Evolutionary conservation across 1,140 invertebrate genomes (phyloP), one percentile per base, ranked within the genome.

Genomic region (Zaprionus nigranus): DNA sequence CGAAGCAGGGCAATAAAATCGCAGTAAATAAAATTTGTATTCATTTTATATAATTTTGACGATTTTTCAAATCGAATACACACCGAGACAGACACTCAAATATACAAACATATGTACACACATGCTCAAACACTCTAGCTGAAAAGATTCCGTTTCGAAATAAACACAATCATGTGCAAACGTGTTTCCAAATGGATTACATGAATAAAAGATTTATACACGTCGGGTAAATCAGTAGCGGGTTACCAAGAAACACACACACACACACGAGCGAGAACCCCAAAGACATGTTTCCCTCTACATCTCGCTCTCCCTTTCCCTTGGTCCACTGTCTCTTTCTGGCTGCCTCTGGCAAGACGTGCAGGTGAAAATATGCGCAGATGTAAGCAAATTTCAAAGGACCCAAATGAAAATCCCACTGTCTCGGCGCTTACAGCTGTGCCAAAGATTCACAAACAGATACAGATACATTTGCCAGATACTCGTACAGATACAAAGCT

Each of bases 201-300:
- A 90, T 90, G 85, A 90, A 90, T 90, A 90, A 90, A 90, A 90
- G 85, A 90, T 90, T 90, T 90, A 85, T 85, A 90, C 85, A 90
- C 85, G 85, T 85, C 75, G 83, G 86, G 79, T 90, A 90, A 90
- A 90, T 90, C 85, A 90, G 85, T 90, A 82, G 85, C 86, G 85
- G 85, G 85, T 77, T 79, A 85, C 85, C 85, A 81, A 83, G 84
- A 68, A 72, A 74, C 84, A 71, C 59, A 61, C 56, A 67, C 28
- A 22, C 24, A 46, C 7, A 20, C 11, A 51, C 22, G 20, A 49
- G 49, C 34, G 2, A 57, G 69, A 38, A 53, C 54, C 28, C 46
- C 54, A 20, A 73, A 69, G 61, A 61, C 65, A 66, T 77, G 28
- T 43, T 66, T 24, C 15, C 54, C 24, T 5, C 49, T 60, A n/a